Conservation (phyloP, 1,140 invertebrate genomes). For the Drosophila bocki region DNA sequence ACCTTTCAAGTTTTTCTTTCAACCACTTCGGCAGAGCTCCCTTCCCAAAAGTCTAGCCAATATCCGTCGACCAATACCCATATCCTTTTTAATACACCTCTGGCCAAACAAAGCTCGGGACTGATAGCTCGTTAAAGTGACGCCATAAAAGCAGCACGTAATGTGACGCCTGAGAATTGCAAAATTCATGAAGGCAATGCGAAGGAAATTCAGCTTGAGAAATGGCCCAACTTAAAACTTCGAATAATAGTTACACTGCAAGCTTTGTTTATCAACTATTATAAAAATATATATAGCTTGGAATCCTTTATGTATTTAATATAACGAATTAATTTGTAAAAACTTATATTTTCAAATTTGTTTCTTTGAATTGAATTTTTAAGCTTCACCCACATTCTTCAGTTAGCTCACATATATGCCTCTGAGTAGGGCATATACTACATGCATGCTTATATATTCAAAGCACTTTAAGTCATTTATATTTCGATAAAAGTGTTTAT, state of each 20-base stretch:
- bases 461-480: conserved; percentile 76
- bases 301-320: background rate
- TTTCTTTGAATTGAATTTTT: background rate
- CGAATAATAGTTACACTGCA: conserved; percentile 26
- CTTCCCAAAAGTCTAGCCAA: conserved; percentile 18
- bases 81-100: conserved; percentile 64
- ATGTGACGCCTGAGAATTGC: conserved; percentile 64
- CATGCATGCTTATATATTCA: conserved; percentile 51
- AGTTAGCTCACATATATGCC: background rate
- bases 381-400: background rate
- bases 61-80: conserved; percentile 90
- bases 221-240: background rate
- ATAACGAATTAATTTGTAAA: background rate
- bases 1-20: background rate
- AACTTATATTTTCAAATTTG: accelerated
- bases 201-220: conserved; percentile 25
- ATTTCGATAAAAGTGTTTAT: conserved; percentile 80
- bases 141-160: conserved; percentile 55
- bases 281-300: background rate
- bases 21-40: background rate
- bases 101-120: conserved; percentile 50
- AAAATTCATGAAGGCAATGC: conserved; percentile 64
- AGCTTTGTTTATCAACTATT: too few relatives aligned
- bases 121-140: conserved; percentile 67
- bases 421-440: conserved; percentile 29